phyloP scores from a whole-genome alignment of 2,797 vertebrate species.

The Nannoperca australis region DNA sequence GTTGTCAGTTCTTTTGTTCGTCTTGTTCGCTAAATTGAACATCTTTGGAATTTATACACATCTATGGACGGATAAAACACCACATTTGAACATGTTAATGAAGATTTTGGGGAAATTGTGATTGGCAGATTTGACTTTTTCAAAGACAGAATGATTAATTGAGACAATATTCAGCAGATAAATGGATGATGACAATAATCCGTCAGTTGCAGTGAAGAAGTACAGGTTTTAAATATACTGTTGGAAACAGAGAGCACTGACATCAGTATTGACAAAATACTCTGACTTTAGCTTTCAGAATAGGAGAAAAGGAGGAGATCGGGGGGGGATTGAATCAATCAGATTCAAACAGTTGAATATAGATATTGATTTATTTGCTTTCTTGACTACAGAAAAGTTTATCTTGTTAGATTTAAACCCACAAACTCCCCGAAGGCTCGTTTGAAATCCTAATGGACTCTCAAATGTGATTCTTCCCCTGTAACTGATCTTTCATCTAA shows the following conservation, averaged over 20 bases:
- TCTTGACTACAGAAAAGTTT: neutral
- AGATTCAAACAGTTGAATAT: too few species aligned
- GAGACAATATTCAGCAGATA: neutral
- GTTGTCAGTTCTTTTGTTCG: neutral
- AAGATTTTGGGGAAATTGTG: neutral
- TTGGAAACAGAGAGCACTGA: neutral
- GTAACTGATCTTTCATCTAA: neutral
- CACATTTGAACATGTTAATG: neutral
- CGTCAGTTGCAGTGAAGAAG: neutral
- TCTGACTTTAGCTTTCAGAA: too few species aligned
- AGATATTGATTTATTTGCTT: neutral
- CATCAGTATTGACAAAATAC: neutral
- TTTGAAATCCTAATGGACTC: too few species aligned
- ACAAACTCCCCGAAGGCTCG: neutral
- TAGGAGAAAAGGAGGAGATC: neutral
- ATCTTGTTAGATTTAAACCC: neutral
- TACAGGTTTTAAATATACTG: neutral
- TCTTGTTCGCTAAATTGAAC: neutral
- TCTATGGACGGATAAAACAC: neutral
- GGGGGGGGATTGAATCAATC: neutral
- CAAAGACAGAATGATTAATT: neutral
- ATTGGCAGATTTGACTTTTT: neutral
- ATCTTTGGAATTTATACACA: neutral
- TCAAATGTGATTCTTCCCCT: neutral
- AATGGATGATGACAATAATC: neutral